phyloP scores from a whole-genome alignment of 2,888 invertebrate genomes.

The Lasius fuliginosus region DNA sequence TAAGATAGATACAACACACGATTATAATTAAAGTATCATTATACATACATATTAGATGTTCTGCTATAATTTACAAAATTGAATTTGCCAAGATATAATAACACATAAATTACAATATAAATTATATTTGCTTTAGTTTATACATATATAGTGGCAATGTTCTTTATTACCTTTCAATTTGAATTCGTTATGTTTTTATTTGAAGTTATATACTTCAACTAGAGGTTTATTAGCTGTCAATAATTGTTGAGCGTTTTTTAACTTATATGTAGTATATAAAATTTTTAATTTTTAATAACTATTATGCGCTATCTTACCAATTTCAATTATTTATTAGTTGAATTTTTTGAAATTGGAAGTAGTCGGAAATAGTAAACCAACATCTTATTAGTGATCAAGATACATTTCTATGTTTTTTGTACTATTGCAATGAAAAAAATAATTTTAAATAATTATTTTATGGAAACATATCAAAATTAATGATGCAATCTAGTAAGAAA shows the following conservation, averaged over 20 bases:
- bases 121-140: not conserved
- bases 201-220: not conserved
- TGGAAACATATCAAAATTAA: slow-evolving; percentile 43
- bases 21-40: not conserved
- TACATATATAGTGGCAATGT: not conserved
- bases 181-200: not conserved
- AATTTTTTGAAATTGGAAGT: slow-evolving; percentile 7
- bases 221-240: not conserved
- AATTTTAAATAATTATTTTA: slow-evolving; percentile 29
- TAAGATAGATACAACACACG: not conserved
- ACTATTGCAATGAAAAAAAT: slow-evolving; percentile 4
- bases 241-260: not conserved
- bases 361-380: not conserved
- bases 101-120: not conserved
- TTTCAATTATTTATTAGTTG: slow-evolving; percentile 24
- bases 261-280: not conserved
- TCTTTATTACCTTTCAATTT: not conserved
- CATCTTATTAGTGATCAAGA: slow-evolving; percentile 9
- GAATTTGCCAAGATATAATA: not conserved
- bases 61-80: not conserved
- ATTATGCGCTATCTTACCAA: slow-evolving; percentile 11
- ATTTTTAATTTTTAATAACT: slow-evolving; percentile 5
- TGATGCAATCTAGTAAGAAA: slow-evolving; percentile 74
- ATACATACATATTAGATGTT: not conserved
- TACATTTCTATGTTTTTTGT: not conserved